Base-by-base conservation (phyloP, 2,797 vertebrate species). In the Acrossocheilus wenchowensis region DNA sequence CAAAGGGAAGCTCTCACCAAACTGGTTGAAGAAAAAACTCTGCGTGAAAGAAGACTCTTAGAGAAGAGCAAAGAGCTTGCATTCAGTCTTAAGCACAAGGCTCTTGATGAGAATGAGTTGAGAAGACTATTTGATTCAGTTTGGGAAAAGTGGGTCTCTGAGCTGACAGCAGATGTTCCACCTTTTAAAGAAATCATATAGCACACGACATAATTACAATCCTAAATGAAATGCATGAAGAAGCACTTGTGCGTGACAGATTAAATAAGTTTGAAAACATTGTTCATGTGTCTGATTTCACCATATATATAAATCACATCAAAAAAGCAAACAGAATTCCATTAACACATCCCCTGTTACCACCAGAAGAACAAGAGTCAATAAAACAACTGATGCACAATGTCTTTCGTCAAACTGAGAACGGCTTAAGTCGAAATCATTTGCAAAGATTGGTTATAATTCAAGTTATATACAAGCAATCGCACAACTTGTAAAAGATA, bases 391-490 rank as follows among this genome's bases (percentile, higher is more conserved):
- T 91, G 1, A 64, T 87, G 11, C 57, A 39, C 1, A 54, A 68
- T 7, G 21, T 82, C n/a, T 4, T 7, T 5, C 43, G 69, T 54
- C 14, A 90, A 69, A 84, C 57, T 52, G 21, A 82, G 45, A 75
- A 0, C 57, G 14, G 6, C 82, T 90, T 12, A 87, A 82, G 6
- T 71, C 72, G 0, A 57, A 48, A 71, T 80, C 75, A 34, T 26
- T 81, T 23, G 52, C 68, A 54, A 84, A 39, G 1, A 62, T 19
- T 8, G 89, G 87, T 6, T 91, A 90, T 68, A 86, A 64, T 71
- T 34, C 54, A 45, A 83, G 57, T 54, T 90, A 89, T 81, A 75
- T 89, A 15, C 88, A 84, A 21, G 50, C 78, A 41, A 90, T 91
- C 36, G 23, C 69, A 10, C 3, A 68, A 5, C 4, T 62, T 60